Evolutionary conservation across 1,140 invertebrate species (phyloP).

Genomic region (Drosophila yakuba): DNA sequence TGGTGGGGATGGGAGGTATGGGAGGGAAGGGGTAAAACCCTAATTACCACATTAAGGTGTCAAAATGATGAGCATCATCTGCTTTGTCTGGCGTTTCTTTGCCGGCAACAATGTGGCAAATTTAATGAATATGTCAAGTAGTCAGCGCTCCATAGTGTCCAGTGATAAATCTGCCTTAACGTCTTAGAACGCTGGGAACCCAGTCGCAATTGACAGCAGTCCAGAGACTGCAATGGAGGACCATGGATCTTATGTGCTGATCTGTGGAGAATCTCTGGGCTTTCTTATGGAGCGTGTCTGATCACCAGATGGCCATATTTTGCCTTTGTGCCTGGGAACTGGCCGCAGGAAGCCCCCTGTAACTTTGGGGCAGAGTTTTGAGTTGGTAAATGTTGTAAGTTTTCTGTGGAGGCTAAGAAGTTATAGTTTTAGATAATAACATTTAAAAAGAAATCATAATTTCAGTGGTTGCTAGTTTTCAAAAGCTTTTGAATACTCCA

Average conservation of each 20-base stretch:
- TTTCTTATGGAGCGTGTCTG: slow-evolving; percentile 52
- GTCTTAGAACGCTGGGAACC: slow-evolving; percentile 54
- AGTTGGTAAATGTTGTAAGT: too few relatives aligned
- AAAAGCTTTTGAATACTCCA: too few relatives aligned
- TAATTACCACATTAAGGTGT: slow-evolving; percentile 84
- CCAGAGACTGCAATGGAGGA: neutral
- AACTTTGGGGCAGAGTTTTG: too few relatives aligned
- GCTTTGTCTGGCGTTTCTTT: slow-evolving; percentile 49
- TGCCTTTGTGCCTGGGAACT: slow-evolving; percentile 26
- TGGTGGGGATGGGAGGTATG: neutral
- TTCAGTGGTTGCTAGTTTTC: too few relatives aligned
- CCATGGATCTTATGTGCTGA: neutral
- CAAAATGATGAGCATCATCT: slow-evolving; percentile 77
- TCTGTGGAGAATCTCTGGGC: slow-evolving; percentile 21
- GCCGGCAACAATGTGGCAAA: slow-evolving; percentile 76
- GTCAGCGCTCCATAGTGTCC: slow-evolving; percentile 69
- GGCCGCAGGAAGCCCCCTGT: neutral
- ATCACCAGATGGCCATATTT: slow-evolving; percentile 38
- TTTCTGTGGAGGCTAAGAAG: too few relatives aligned
- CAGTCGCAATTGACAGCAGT: slow-evolving; percentile 31
- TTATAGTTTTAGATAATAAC: too few relatives aligned
- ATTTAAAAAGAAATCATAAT: too few relatives aligned
- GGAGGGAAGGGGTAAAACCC: slow-evolving; percentile 44
- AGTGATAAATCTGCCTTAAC: slow-evolving; percentile 75
- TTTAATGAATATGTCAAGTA: slow-evolving; percentile 82